These are phyloP conservation scores for Euwallacea similis DNA, from an alignment of 1,140 invertebrate genomes.

Conservation along the genomic window DNA sequence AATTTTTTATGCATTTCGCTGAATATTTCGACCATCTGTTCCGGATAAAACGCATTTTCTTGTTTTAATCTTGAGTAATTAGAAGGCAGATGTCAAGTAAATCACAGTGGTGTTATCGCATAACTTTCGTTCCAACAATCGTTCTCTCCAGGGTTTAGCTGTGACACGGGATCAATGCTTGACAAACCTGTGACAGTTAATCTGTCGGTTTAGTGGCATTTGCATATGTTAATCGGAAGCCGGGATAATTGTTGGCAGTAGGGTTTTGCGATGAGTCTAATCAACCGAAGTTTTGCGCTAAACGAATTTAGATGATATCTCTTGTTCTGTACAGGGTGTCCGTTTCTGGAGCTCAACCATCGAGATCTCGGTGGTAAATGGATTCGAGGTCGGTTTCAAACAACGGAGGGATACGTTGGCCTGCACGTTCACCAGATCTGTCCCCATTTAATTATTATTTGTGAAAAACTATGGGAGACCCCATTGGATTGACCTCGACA, in stretches of 20 bases:
- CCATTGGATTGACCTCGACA: too few relatives aligned
- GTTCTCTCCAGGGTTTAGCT: slow-evolving; percentile 28
- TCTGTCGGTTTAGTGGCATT: slow-evolving; percentile 45
- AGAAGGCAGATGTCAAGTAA: slow-evolving; percentile 9
- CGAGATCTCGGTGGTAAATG: too few relatives aligned
- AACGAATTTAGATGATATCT: slow-evolving; percentile 10
- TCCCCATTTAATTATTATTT: too few relatives aligned
- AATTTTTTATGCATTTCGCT: not conserved
- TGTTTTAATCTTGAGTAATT: slow-evolving; percentile 18
- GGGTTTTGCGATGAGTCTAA: slow-evolving; percentile 19
- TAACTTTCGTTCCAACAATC: slow-evolving; percentile 17
- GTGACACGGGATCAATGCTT: slow-evolving; percentile 40
- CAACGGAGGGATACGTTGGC: too few relatives aligned
- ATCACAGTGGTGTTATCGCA: slow-evolving; percentile 17
- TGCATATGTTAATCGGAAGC: slow-evolving; percentile 45
- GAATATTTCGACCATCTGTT: not conserved
- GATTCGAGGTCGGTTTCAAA: too few relatives aligned
- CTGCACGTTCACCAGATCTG: too few relatives aligned
- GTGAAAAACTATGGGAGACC: too few relatives aligned
- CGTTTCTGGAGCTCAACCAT: too few relatives aligned
- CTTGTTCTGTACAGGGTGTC: not conserved
- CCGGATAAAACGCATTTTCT: not conserved
- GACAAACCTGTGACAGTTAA: slow-evolving; percentile 48
- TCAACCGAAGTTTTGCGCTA: slow-evolving; percentile 9
- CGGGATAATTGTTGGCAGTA: slow-evolving; percentile 35